Percentiles rank a stretch among this genome's conserved stretches.
Conservation (phyloP, 2,888 invertebrate species). For the Hofmannophila pseudospretella region DNA sequence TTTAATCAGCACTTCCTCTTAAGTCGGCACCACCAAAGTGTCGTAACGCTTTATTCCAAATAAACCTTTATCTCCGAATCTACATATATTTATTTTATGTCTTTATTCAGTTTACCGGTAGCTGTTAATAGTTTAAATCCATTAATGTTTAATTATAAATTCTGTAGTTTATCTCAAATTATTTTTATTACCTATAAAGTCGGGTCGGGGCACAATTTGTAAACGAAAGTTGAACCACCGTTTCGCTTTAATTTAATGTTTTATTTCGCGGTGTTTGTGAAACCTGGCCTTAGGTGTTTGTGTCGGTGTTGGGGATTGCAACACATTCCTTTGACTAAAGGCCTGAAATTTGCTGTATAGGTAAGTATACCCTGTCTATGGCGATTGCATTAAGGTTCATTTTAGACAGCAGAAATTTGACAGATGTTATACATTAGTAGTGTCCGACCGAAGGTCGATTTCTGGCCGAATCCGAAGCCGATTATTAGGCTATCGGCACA, state of each 20-base stretch:
- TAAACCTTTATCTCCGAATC: constrained; percentile 63
- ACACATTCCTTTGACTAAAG: background rate
- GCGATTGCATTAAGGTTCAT: too few relatives aligned
- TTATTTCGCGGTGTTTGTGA: constrained; percentile 30
- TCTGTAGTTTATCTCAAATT: constrained; percentile 65
- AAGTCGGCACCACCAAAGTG: constrained; percentile 36
- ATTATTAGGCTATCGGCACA: too few relatives aligned
- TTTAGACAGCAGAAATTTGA: too few relatives aligned
- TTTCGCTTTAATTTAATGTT: constrained; percentile 45
- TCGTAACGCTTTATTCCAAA: constrained; percentile 54
- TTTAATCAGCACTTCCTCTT: constrained; percentile 32
- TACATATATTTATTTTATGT: constrained; percentile 75
- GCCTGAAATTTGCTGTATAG: too few relatives aligned
- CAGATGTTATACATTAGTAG: too few relatives aligned
- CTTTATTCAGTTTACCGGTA: constrained; percentile 74
- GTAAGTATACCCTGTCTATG: too few relatives aligned
- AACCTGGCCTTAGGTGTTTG: constrained; percentile 15
- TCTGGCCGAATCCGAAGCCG: too few relatives aligned
- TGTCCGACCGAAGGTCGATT: too few relatives aligned
- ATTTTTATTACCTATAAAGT: constrained; percentile 68
- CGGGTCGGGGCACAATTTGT: constrained; percentile 62
- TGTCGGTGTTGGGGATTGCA: background rate
- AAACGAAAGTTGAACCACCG: constrained; percentile 49
- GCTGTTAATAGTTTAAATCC: constrained; percentile 72
- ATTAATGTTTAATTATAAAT: constrained; percentile 73